Conservation (phyloP, 2,888 invertebrate species). For the Dryomyza anilis region DNA sequence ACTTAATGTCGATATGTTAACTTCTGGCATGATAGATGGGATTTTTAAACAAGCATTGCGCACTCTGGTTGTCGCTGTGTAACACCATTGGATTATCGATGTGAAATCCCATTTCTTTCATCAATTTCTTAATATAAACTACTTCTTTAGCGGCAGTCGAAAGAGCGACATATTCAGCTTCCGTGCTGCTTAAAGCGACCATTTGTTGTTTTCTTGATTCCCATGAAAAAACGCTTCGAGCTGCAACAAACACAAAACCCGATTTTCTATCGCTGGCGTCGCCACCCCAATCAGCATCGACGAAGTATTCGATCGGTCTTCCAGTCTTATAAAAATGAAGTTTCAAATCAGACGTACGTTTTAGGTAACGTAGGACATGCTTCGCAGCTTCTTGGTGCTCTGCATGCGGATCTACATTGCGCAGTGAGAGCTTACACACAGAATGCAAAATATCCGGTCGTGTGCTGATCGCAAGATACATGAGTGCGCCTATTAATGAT, state of each 20-base stretch:
- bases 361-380: conserved; percentile 24
- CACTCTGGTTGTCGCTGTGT: conserved; percentile 17
- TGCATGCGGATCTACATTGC: conserved; percentile 28
- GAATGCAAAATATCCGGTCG: conserved; percentile 33
- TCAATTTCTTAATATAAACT: not conserved
- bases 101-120: conserved; percentile 5
- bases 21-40: conserved; percentile 31
- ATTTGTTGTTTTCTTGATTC: conserved; percentile 30
- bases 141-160: conserved; percentile 20
- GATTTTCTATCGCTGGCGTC: conserved; percentile 29
- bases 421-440: conserved; percentile 28
- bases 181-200: conserved; percentile 28
- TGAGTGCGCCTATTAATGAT: conserved; percentile 31
- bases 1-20: conserved; percentile 29
- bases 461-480: conserved; percentile 28
- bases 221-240: conserved; percentile 31
- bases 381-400: conserved; percentile 32
- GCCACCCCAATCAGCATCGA: conserved; percentile 37
- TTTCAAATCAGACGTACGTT: conserved; percentile 9
- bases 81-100: not conserved
- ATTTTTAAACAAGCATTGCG: conserved; percentile 26
- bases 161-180: conserved; percentile 31
- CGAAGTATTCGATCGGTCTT: conserved; percentile 23
- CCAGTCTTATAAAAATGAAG: conserved; percentile 25
- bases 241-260: conserved; percentile 29